Base-by-base conservation (phyloP, 1,140 invertebrate species). In the Drosophila simulans region DNA sequence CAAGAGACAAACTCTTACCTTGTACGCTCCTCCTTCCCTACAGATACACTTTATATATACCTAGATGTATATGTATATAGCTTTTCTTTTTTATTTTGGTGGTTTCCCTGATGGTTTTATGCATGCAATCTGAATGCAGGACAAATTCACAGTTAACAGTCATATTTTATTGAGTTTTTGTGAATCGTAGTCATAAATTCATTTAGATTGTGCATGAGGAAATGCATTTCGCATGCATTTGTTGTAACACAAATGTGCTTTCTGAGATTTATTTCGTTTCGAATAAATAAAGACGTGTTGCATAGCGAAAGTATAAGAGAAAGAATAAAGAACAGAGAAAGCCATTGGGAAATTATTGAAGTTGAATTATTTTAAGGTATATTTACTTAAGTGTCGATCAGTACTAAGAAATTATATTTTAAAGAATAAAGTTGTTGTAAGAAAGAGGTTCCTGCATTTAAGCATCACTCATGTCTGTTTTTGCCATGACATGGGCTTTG, bases 101-200 rank as follows among this genome's bases (percentile, higher is more conserved):
- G 39, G 59, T 54, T 57, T 66, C 57, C 46, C 72, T 71, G 80
- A 80, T 83, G 80, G 60, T 79, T 76, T 76, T 72, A 80, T 80
- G 80, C 80, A 82, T 83, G 80, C 80, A 73, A 84, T 83, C 59
- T 37, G 76, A 51, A 63, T 66, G 72, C 40, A 52, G 62, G 48
- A 37, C 65, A 68, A 55, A 64, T 56, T 52, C 42, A 48, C 66
- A 73, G 70, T 74, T 74, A 73, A 75, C 56, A 68, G 55, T 77
- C 60, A 64, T 69, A 85, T 80, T 86, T 84, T 77, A 77, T 77
- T 84, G 79, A 65, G 82, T 56, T 79, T 68, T 37, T 70, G 43
- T 35, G 56, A 49, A 70, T 71, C 57, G 52, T 25, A 55, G 73
- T 73, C 79, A 64, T 81, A 81, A 81, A 81, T 82, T 82, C 73